Evolutionary conservation across 2,888 invertebrate genomes (phyloP).

Genomic region (Camptogramma bilineatum): DNA sequence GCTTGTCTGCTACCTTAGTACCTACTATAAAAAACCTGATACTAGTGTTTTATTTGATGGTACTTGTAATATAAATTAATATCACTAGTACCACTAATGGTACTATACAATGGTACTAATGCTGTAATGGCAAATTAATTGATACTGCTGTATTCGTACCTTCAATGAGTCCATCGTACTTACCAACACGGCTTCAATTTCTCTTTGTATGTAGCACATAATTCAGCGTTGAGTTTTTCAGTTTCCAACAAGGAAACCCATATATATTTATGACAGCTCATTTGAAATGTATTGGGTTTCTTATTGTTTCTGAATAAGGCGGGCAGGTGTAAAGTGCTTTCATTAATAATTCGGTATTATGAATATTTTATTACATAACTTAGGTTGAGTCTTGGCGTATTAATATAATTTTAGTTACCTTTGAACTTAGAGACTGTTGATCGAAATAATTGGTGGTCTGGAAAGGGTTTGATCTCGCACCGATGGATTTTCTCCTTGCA

Average conservation of each 20-base stretch:
- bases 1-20: too few species aligned
- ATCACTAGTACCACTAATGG: too few species aligned
- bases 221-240: too few species aligned
- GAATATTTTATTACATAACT: constrained; percentile 6
- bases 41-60: too few species aligned
- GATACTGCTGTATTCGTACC: too few species aligned
- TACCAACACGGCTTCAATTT: too few species aligned
- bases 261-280: background rate
- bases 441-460: background rate
- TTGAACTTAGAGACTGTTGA: background rate
- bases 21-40: too few species aligned
- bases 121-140: too few species aligned
- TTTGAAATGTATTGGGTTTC: background rate
- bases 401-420: constrained; percentile 3
- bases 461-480: background rate
- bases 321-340: constrained; percentile 17
- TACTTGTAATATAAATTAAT: too few species aligned
- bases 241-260: background rate
- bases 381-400: background rate
- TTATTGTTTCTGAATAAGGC: constrained; percentile 3
- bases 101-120: too few species aligned
- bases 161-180: too few species aligned
- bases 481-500: background rate
- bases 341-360: constrained; percentile 20
- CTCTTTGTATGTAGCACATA: too few species aligned